phyloP scores from a whole-genome alignment of 2,888 invertebrate species.

The Melieria picta region DNA sequence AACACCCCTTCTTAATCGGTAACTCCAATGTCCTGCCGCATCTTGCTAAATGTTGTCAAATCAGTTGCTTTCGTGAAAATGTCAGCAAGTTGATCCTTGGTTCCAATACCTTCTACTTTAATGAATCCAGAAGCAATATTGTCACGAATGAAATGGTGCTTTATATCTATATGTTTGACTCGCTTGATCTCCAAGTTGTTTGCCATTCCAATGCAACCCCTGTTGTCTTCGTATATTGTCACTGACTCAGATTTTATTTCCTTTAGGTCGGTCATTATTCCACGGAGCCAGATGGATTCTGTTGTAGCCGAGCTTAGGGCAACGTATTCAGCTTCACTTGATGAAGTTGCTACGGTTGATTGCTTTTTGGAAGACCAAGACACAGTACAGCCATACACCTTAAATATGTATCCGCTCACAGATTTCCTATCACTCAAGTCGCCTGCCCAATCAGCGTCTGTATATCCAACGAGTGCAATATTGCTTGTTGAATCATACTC shows the following conservation, averaged over 20 bases:
- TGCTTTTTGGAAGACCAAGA: background rate
- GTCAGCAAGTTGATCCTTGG: background rate
- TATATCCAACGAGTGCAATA: no score
- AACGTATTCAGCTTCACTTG: slow-evolving; percentile 3
- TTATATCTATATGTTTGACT: slow-evolving; percentile 1
- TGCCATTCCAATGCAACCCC: slow-evolving; percentile 21
- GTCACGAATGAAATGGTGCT: background rate
- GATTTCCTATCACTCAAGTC: no score
- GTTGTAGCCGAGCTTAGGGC: background rate
- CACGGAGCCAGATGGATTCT: background rate
- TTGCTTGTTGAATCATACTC: no score
- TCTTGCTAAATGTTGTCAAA: background rate
- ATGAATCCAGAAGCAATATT: background rate
- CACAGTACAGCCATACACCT: no score
- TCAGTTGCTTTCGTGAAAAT: background rate
- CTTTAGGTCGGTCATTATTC: background rate
- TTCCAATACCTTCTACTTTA: background rate
- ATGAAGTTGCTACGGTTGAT: slow-evolving; percentile 1
- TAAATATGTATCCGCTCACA: no score
- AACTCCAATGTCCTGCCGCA: background rate
- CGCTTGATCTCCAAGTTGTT: background rate
- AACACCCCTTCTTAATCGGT: no score
- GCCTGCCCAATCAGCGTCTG: no score
- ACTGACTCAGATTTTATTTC: slow-evolving; percentile 12
- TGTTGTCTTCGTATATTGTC: slow-evolving; percentile 19